A percentile compares a stretch with the other conserved stretches of the same genome.
Evolutionary conservation across 2,113 vertebrate genomes (phyloP).

Genomic region (Gymnobelideus leadbeateri): DNA sequence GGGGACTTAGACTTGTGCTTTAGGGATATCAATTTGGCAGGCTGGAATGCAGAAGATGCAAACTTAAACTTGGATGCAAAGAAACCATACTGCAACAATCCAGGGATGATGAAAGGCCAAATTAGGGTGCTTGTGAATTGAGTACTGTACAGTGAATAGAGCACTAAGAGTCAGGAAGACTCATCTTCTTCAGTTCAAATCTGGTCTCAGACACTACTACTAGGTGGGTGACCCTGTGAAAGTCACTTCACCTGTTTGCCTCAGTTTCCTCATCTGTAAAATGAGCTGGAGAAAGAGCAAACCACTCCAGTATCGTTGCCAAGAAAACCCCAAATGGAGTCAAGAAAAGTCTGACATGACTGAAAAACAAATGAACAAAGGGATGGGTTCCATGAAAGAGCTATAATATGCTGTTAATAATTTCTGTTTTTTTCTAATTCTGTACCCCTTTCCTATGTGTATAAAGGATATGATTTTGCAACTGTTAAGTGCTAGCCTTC

Average conservation of each 20-base stretch:
- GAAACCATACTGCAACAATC: too few species aligned
- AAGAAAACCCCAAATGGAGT: background rate
- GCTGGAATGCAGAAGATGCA: too few species aligned
- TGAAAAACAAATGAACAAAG: background rate
- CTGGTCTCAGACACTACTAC: background rate
- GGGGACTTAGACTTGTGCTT: too few species aligned
- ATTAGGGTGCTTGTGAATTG: too few species aligned
- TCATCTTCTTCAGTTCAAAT: too few species aligned
- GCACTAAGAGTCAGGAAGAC: too few species aligned
- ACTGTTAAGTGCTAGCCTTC: background rate
- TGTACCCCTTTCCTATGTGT: background rate
- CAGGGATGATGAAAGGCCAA: too few species aligned
- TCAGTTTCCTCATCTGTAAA: background rate
- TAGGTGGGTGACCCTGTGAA: background rate
- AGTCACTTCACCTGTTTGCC: background rate
- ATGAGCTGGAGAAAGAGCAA: background rate
- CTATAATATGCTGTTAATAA: background rate
- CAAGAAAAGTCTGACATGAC: background rate
- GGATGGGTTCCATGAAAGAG: background rate
- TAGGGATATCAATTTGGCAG: too few species aligned
- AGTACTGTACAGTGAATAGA: too few species aligned
- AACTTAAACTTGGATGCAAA: too few species aligned
- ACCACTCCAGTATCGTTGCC: background rate
- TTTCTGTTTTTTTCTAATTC: background rate
- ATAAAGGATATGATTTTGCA: background rate